These are phyloP conservation scores for Cotesia typhae DNA, from an alignment of 1,140 invertebrate species.

Conservation along the genomic window DNA sequence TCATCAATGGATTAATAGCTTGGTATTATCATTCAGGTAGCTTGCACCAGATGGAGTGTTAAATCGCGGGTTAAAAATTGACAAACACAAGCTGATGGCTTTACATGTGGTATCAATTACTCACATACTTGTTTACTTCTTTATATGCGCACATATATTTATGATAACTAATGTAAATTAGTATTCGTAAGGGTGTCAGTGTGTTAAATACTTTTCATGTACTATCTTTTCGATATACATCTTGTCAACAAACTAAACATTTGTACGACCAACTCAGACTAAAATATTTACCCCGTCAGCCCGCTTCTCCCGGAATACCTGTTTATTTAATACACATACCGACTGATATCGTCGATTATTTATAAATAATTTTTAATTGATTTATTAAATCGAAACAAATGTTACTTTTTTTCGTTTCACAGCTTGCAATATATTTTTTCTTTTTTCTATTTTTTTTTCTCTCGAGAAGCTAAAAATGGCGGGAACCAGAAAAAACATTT, in stretches of 20 bases:
- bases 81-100: background rate
- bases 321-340: background rate
- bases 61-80: background rate
- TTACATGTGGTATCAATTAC: slow-evolving; percentile 4
- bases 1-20: slow-evolving; percentile 24
- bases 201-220: background rate
- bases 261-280: background rate
- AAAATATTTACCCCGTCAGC: slow-evolving; percentile 9
- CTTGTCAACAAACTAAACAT: slow-evolving; percentile 4
- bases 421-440: too few relatives aligned
- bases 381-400: too few relatives aligned
- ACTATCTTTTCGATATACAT: slow-evolving; percentile 12
- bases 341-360: too few relatives aligned
- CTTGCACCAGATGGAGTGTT: slow-evolving; percentile 27
- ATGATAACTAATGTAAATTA: too few relatives aligned
- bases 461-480: slow-evolving; percentile 26
- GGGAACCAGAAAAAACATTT: slow-evolving; percentile 31
- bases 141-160: too few relatives aligned
- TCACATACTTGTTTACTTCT: too few relatives aligned
- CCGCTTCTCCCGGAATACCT: background rate
- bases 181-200: too few relatives aligned
- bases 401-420: too few relatives aligned
- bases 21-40: slow-evolving; percentile 14
- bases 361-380: too few relatives aligned
- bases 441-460: too few relatives aligned